Base-by-base conservation (phyloP, 2,113 vertebrate species). In the Hiodon tergisus region DNA sequence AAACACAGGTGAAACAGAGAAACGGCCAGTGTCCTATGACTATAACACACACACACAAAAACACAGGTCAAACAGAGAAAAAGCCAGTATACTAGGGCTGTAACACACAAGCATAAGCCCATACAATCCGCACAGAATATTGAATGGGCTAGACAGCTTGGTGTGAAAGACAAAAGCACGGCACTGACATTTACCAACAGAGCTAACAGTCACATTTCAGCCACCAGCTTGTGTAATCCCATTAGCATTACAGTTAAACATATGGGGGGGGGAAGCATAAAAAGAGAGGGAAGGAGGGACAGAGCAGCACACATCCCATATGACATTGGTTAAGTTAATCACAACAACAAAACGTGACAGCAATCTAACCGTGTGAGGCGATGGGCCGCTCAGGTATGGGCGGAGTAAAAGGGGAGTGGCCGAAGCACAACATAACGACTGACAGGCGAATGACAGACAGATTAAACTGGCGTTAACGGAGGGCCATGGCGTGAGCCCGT, bases 171-270 rank as follows among this genome's bases (percentile, higher is more conserved):
- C 46, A 74, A 76, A 77, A 63, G 76, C 72, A 78, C 58, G 77
- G 57, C 47, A 48, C 79, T 70, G 76, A 77, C 57, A 69, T 73
- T 67, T 47, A 54, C 13, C 67, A 73, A 69, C 74, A 76, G 82
- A 85, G 79, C 86, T 80, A 89, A 84, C 81, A 81, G 65, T 69
- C 69, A 80, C 69, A 16, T 78, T 86, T 88, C 84, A 83, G 84
- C 85, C 88, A 88, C 84, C 87, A 88, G 82, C 85, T 78, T 68
- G 71, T 74, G 72, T 90, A 90, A 90, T 88, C 87, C 84, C 82
- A 82, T 88, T 83, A 84, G 76, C 80, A 75, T 59, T 54, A 77
- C 48, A 62, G n/a, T 11, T 62, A 48, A 11, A 69, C n/a, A 75
- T 65, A 73, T 54, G 70, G 57, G 55, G 10, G 16, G 61, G 0